Evolutionary conservation across 2,113 vertebrate genomes (phyloP).

Genomic region (Crocuta crocuta): DNA sequence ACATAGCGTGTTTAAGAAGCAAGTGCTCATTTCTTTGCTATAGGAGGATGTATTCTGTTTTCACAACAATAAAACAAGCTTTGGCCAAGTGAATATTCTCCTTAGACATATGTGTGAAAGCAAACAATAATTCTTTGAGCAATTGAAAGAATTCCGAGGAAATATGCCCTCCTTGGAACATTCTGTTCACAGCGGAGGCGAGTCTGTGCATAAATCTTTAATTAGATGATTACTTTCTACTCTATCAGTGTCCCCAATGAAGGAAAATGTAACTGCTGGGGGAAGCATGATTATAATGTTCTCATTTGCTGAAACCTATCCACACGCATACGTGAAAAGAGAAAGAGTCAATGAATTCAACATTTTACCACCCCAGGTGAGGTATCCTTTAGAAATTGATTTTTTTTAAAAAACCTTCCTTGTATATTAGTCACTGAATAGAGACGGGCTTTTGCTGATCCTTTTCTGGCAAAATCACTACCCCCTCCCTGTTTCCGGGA

Average conservation of each 20-base stretch:
- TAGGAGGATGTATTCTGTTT: background rate
- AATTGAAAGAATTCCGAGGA: background rate
- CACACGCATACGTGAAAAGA: background rate
- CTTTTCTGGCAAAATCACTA: background rate
- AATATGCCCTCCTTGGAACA: rapidly evolving
- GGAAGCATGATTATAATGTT: background rate
- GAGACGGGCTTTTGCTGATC: background rate
- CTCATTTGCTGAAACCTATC: background rate
- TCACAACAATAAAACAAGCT: background rate
- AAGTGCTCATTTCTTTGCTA: background rate
- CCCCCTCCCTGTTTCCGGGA: background rate
- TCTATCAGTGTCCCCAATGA: rapidly evolving
- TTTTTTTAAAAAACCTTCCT: background rate
- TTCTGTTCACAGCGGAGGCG: background rate
- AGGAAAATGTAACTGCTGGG: background rate
- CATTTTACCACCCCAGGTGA: background rate
- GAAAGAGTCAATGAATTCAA: background rate
- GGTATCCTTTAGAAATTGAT: rapidly evolving
- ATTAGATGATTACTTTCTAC: rapidly evolving
- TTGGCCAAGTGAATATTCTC: background rate
- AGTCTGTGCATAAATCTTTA: background rate
- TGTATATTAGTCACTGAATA: background rate
- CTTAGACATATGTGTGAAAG: background rate
- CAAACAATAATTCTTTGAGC: background rate
- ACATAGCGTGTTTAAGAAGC: rapidly evolving